phyloP scores from a whole-genome alignment of 2,888 invertebrate species.

The Tetramorium bicarinatum region DNA sequence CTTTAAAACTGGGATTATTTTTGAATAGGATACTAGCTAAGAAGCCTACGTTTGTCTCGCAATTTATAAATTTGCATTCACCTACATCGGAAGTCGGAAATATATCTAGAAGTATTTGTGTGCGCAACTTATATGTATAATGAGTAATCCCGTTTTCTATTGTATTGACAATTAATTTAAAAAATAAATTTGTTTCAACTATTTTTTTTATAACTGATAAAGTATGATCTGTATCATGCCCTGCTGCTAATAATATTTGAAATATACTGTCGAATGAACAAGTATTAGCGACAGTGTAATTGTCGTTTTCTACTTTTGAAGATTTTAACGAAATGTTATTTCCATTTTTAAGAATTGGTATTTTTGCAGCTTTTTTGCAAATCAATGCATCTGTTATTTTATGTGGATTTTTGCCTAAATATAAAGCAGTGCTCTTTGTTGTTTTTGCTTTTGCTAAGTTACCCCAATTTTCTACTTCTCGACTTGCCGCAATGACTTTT shows the following conservation, averaged over 20 bases:
- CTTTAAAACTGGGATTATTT: not conserved
- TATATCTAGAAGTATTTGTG: not conserved
- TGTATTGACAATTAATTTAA: constrained; percentile 1
- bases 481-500: constrained; percentile 24
- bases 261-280: constrained; percentile 43
- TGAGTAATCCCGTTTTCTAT: constrained; percentile 6
- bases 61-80: constrained; percentile 22
- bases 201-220: not conserved
- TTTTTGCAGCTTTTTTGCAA: constrained; percentile 34
- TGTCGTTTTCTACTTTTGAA: constrained; percentile 21
- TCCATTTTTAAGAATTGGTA: constrained; percentile 38
- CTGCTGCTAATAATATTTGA: constrained; percentile 45
- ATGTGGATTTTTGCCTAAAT: constrained; percentile 11
- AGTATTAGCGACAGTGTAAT: constrained; percentile 26
- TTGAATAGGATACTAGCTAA: not conserved
- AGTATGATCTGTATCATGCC: constrained; percentile 17
- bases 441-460: not conserved
- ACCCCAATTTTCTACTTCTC: constrained; percentile 38
- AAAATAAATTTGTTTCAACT: constrained; percentile 21
- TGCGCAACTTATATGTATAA: constrained; percentile 16
- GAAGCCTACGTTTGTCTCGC: constrained; percentile 24
- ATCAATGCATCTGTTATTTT: constrained; percentile 11
- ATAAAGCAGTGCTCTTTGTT: constrained; percentile 1
- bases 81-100: not conserved
- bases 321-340: constrained; percentile 17